Evolutionary conservation across 2,888 invertebrate species (phyloP), one percentile per base, ranked within the genome.

Genomic region (Noctua comes): DNA sequence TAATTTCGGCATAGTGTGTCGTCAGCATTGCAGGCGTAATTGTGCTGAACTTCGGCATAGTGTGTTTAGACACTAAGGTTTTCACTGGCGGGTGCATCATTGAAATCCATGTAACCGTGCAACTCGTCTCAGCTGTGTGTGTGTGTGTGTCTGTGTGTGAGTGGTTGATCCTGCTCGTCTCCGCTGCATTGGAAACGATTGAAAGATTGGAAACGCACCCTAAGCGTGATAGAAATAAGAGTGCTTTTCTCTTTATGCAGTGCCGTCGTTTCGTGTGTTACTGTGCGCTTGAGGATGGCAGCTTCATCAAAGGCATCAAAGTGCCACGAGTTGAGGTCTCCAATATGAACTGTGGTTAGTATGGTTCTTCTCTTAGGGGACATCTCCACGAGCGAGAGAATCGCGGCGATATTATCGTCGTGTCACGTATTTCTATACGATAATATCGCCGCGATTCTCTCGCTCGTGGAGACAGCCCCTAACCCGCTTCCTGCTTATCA

Each of bases 211-310:
- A 62, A 62, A 62, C 31, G 18, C 31, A 62, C 7, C 62, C 62
- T 62, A 31, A 31, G 31, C 10, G 10, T 62, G 10, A 4, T 62
- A 31, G 4, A 3, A 62, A 36, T 64, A 36, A 64, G 31, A 21
- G 16, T 36, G 10, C 21, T 64, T 36, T 64, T 36, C 31, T 11
- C 64, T 64, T 1, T 31, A 73, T 77, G 77, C 83, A 96, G 96
- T 96, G 96, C 78, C 96, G 96, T 64, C 93, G 95, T 0, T 96
- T 96, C 82, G 93, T 95, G 3, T 96, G 96, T 86, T 96, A 96
- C 88, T 96, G 96, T 82, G 92, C 96, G 0, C 81, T 96, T 70
- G 96, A 96, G 84, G 96, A 96, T 68, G 96, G 96, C 0, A 91
- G 93, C 2, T 87, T 92, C 69, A 95, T 96, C 24, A 80, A 93